Evolutionary conservation across 2,113 vertebrate genomes (phyloP), one percentile per base, ranked within the genome.

Genomic region (Saguinus imperator): DNA sequence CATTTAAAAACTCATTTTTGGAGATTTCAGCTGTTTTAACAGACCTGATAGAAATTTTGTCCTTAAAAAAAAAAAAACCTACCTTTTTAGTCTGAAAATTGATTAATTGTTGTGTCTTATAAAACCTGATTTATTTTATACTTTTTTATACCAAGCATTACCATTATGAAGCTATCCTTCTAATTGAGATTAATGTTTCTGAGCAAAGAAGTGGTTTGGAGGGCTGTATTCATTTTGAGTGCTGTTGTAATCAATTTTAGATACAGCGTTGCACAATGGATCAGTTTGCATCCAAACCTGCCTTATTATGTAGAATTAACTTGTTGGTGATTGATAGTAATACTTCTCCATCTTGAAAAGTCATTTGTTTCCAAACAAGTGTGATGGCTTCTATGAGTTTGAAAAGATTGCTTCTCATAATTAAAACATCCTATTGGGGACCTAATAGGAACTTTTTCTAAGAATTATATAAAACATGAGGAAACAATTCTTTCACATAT

Each of bases 151-250:
- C 97, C 95, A 97, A 98, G 98, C 98, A 99, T 98, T 98, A 98
- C 98, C 97, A 97, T 98, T 99, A 99, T 98, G 98, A 99, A 98
- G 97, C 98, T 98, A 97, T 98, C 96, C 96, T 98, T 98, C 97
- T 98, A 99, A 99, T 98, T 99, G 98, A 99, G 98, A 99, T 99
- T 98, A 99, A 99, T 99, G 98, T 98, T 98, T 99, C 98, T 98
- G 97, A 98, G 98, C 96, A 97, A 98, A 98, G 98, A 98, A 98
- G 98, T 98, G 98, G 97, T 99, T 99, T 98, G 98, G 98, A 98
- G 98, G 98, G 97, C 97, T 98, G 97, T 98, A 98, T 99, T 98
- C 98, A 99, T 99, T 99, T 98, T 98, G 98, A 99, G 98, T 98
- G 98, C 98, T 98, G 93, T 98, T 98, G 98, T 98, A 98, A 99